Base-by-base conservation (phyloP, 2,888 invertebrate genomes). In the Mechanitis messenoides region DNA sequence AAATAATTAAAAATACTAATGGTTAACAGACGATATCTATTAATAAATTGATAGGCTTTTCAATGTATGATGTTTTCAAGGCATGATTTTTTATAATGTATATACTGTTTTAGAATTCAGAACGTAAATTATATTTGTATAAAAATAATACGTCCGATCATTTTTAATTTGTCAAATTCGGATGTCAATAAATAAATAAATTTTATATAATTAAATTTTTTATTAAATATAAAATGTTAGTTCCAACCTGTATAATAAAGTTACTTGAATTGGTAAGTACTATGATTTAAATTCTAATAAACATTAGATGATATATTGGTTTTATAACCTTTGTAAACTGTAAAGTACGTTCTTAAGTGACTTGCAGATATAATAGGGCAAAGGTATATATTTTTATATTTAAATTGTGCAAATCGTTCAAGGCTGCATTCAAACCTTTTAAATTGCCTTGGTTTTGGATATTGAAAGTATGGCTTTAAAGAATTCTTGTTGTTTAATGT, bases 191-290 rank as follows among this genome's bases (percentile, higher is more conserved):
- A 28, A 31, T 50, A 47, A 47, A 47, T 28, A 28, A 47, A 47
- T 47, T 47, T 47, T 47, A 20, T 47, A 50, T 11, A 50, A 50
- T 31, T 12, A 28, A 7, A 12, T 11, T 28, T 50, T 7, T 31
- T 31, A 7, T 50, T 31, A 50, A 31, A 50, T 31, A 50, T 55
- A 83, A 72, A 75, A 89, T 89, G 89, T 79, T 89, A 77, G 81
- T 88, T 77, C 89, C 89, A 46, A 88, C 89, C 12, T 89, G 88
- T 75, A 67, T 87, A 64, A 84, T 89, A 59, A 89, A 89, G 81
- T 80, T 87, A 46, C 69, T 84, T 57, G 89, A 89, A 80, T 76
- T 89, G 72, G 89, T 89, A 74, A 81, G 85, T 79, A n/a, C n/a
- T 53, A 28, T 6, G 28, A 33, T 7, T 12, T 56, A 9, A 12